phyloP scores from a whole-genome alignment of 2,888 invertebrate species.

The Lasioglossum pauxillum region DNA sequence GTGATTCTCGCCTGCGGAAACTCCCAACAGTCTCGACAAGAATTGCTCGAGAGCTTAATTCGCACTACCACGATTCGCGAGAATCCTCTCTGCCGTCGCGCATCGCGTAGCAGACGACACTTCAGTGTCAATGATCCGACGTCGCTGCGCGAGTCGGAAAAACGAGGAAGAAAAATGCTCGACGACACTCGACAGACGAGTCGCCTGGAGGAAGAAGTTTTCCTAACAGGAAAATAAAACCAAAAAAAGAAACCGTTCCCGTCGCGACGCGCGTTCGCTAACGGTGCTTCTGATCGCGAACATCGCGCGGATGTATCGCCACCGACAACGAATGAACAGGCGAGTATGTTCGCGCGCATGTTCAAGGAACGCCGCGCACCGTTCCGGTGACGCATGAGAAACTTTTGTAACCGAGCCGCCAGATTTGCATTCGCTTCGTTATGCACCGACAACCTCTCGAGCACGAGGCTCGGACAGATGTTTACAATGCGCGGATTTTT shows the following conservation, averaged over 20 bases:
- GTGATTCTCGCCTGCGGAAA: not conserved
- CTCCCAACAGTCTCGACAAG: not conserved
- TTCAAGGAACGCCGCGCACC: not conserved
- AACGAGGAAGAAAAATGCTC: not conserved
- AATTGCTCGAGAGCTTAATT: not conserved
- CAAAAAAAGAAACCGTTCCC: not conserved
- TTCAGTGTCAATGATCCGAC: constrained; percentile 10
- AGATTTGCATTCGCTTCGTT: constrained; percentile 62
- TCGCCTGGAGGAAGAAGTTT: not conserved
- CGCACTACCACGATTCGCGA: not conserved
- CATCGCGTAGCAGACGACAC: not conserved
- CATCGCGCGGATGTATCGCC: not conserved
- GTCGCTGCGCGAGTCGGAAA: not conserved
- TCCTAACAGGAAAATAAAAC: not conserved
- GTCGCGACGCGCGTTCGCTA: constrained; percentile 7
- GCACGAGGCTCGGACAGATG: constrained; percentile 22
- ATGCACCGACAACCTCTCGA: constrained; percentile 34
- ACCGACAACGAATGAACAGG: not conserved
- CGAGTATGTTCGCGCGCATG: not conserved
- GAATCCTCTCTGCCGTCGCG: not conserved
- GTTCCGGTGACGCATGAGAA: constrained; percentile 56
- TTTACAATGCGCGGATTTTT: constrained; percentile 42
- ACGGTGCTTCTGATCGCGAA: constrained; percentile 23
- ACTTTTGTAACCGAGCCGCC: constrained; percentile 43
- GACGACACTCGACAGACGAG: constrained; percentile 10